Base-by-base conservation (phyloP, 2,888 invertebrate genomes). In the Aleiodes alternator region DNA sequence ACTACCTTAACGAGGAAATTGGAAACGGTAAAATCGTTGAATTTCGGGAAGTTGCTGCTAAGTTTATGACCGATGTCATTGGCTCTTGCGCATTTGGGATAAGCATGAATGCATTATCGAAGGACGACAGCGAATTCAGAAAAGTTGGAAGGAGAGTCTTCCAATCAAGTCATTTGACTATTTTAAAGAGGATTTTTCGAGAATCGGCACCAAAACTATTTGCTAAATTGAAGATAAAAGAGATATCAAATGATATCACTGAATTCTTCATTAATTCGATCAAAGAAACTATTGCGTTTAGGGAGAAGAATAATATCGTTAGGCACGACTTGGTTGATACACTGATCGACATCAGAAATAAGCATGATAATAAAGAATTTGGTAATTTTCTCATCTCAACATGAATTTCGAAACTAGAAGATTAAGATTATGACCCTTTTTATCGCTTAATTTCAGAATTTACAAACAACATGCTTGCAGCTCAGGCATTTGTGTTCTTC, bases 291-390 rank as follows among this genome's bases (percentile, higher is more conserved):
- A 82, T 90, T n/a, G 82, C 85, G n/a, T 83, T 88, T 59, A 82
- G 91, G 51, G 82, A 87, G 70, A 81, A 86, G 16, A 87, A 88
- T 59, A 89, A 89, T 55, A 81, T 90, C 14, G 80, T 82, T 43
- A 82, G 90, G 51, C 87, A 89, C 38, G 91, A 91, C 80, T 90
- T 90, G 64, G 80, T 91, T 4, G 89, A 91, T 78, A 77, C 88
- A 14, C 82, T 91, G n/a, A 84, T 84, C 48, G 86, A 90, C 9
- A 70, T 90, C 16, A 82, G 79, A 12, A 72, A 71, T 1, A 68
- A 76, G 23, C 29, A 38, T 7, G 23, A 53, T 5, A 38, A 34
- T 7, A 74, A 70, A 55, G 71, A 69, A 66, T 66, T 71, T 12
- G 71, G 74, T 78, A 55, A 66, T 55, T 64, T n/a, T 4, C 11